These are phyloP conservation scores for Epinotia demarniana DNA, from an alignment of 2,888 invertebrate genomes.

Conservation along the genomic window DNA sequence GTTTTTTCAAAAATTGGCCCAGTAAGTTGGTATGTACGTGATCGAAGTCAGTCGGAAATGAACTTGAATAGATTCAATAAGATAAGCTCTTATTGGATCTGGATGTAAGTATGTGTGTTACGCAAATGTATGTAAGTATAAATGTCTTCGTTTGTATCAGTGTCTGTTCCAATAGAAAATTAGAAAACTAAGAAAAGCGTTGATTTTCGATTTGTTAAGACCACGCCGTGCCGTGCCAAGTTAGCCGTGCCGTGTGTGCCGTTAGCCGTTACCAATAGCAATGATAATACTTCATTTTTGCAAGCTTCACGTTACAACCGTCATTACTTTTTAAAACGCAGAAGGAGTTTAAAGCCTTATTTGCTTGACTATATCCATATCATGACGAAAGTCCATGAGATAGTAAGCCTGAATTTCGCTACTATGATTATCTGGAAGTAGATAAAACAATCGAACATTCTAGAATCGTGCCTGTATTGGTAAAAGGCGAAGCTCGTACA, in stretches of 20 bases:
- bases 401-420: too few relatives aligned
- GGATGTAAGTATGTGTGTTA: background rate
- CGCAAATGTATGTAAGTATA: too few relatives aligned
- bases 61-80: background rate
- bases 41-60: background rate
- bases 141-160: background rate
- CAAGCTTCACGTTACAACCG: background rate
- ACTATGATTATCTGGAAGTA: background rate
- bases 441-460: background rate
- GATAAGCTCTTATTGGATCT: background rate
- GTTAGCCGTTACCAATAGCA: too few relatives aligned
- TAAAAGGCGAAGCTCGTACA: background rate
- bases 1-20: background rate
- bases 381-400: background rate
- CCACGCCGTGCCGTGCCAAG: too few relatives aligned
- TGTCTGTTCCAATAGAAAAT: background rate
- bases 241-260: too few relatives aligned
- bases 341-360: background rate
- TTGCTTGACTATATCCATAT: too few relatives aligned
- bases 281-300: background rate
- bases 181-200: background rate
- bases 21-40: background rate
- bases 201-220: background rate
- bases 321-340: background rate
- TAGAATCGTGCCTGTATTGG: background rate